Base-by-base conservation (phyloP, 1,140 invertebrate genomes). In the Cydia fagiglandana region DNA sequence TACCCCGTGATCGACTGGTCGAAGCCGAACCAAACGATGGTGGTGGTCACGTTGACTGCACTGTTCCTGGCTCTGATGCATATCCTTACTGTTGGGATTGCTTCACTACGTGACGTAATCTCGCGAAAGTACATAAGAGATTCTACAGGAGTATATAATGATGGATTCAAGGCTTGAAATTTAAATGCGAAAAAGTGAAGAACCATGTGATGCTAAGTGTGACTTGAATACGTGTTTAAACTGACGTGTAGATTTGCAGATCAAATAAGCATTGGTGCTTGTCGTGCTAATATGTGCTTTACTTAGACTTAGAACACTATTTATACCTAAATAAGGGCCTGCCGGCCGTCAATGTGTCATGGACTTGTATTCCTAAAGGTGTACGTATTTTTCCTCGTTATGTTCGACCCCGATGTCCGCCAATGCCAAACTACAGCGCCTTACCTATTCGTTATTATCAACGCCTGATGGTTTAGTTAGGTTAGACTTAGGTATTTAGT, bases 1-100 rank as follows among this genome's bases (percentile, higher is more conserved):
- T 97, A 97, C 81, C 93, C 94, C 53, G 94, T 96, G 2, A 90
- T 97, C n/a, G 94, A 97, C 85, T 97, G 96, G 96, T 89, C 93
- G 20, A 89, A 91, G 77, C 88, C 91, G 9, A 75, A 85, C 13
- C 82, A 88, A 68, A 89, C 88, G 0, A 75, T 87, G 34, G 84
- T 90, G n/a, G 86, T 92, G 68, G 84, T 90, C 20, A 83, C 88
- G 1, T 77, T 90, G 13, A 89, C 91, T 12, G 90, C 85, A 4
- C 75, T 91, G 47, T 90, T 93, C 79, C 83, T 93, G 5, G 86
- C 86, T 0, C 74, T 91, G 5, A 87, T 92, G 82, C 92, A 93
- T 78, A 73, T 89, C 4, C 41, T 93, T 4, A 84, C 87, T 0
- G 90, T 92, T 2, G 81, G 77, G 15, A 77, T 91, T 17, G 87